Base-by-base conservation (phyloP, 2,888 invertebrate genomes). In the Zhengitettix transpicula region DNA sequence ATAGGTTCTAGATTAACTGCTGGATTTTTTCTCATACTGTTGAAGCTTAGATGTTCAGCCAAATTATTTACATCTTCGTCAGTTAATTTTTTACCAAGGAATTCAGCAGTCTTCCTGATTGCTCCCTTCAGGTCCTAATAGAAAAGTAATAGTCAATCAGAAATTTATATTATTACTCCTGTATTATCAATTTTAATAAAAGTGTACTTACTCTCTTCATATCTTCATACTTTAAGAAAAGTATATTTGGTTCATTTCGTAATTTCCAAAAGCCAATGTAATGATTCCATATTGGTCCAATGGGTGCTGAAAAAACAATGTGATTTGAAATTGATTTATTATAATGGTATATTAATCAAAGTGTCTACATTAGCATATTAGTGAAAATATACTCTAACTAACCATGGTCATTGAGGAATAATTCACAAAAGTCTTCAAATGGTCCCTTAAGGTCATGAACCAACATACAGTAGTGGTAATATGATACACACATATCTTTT, bases 401-500 rank as follows among this genome's bases (percentile, higher is more conserved):
- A 56, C 83, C 79, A 62, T 79, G 78, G 55, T 84, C 86, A 56
- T 76, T 75, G 66, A 89, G 74, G 71, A 89, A 84, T 11, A 89
- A 72, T 62, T 89, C 84, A 60, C 84, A 83, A 70, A 88, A 89
- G 60, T 87, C 84, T 52, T 87, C 83, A 65, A 89, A 87, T 0
- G 78, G 75, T 0, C 82, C 82, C 28, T 67, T 66, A 57, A 78
- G 68, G 61, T 81, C 80, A 66, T 90, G 87, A 51, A 89, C 77
- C 58, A 87, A 74, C 61, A 78, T 80, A 69, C 84, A 89, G 71
- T 92, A 89, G 72, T 90, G 85, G 71, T 86, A 94, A 69, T 85
- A 92, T 0, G 94, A 94, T 0, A 94, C 89, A 63, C 86, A 87
- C 68, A 88, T 82, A 71, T 95, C 95, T 72, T 93, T 93, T 0